These are phyloP conservation scores for Kryptolebias marmoratus DNA, from an alignment of 2,113 vertebrate species.

Conservation along the genomic window DNA sequence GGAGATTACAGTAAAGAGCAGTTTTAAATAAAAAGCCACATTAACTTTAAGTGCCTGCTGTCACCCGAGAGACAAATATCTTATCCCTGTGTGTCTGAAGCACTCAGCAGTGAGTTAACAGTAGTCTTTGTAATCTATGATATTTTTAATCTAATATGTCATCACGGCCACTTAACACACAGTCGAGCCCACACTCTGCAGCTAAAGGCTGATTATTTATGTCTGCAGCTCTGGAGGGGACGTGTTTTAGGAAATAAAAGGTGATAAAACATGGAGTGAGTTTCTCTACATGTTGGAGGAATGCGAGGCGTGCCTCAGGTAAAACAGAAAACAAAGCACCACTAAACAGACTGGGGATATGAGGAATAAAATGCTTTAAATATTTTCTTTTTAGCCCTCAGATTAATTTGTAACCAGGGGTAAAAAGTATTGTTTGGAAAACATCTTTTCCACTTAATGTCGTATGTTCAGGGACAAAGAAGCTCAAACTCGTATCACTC, in stretches of 20 bases:
- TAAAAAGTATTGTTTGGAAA: too few relatives aligned
- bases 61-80: background rate
- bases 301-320: background rate
- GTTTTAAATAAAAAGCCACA: conserved; percentile 2
- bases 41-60: conserved; percentile 1
- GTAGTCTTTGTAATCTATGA: background rate
- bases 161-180: background rate
- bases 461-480: too few relatives aligned
- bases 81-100: background rate
- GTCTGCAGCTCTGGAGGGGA: background rate
- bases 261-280: background rate
- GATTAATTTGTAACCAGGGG: too few relatives aligned
- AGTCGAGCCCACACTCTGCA: background rate
- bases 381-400: too few relatives aligned
- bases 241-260: background rate
- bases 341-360: background rate
- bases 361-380: too few relatives aligned
- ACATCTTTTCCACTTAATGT: too few relatives aligned
- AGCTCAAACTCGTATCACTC: too few relatives aligned
- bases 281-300: background rate
- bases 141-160: background rate
- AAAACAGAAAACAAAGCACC: background rate
- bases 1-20: background rate
- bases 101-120: background rate
- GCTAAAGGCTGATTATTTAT: background rate